Base-by-base conservation (phyloP, 2,888 invertebrate species). In the Diploptera punctata region DNA sequence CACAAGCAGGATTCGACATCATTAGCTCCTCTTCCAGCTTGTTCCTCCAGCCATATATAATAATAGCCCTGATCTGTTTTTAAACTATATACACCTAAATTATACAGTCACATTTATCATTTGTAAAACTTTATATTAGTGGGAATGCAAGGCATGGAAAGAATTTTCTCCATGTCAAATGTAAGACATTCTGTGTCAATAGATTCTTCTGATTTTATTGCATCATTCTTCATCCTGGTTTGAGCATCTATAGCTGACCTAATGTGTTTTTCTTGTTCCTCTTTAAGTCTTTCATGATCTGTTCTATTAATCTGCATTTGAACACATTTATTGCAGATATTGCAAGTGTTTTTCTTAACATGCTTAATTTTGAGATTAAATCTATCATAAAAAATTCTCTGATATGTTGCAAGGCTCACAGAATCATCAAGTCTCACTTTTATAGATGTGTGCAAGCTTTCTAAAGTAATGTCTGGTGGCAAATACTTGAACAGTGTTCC, bases 121-220 rank as follows among this genome's bases (percentile, higher is more conserved):
- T 79, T 79, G 71, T 79, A 79, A 69, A 75, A 78, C 13, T 78
- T 68, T n/a, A 78, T 73, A 67, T 75, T 76, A 10, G 77, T 78
- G 7, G 78, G 77, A 24, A 79, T 78, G 2, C 75, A 49, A 49
- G 77, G 77, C 18, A 77, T 71, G 33, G 77, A 75, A 29, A 79
- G 69, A 5, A 77, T 77, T 75, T 79, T 77, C 62, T 78, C 69
- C 60, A 79, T 62, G 75, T 79, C 77, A 70, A 76, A 78, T 10
- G 18, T 29, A 10, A 62, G 16, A 65, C 49, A 49, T 49, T 49
- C 49, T 49, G 49, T 49, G n/a, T 49, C 49, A 49, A 49, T 18
- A 49, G n/a, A 49, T n/a, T 49, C 49, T n/a, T 49, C n/a, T 49
- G 7, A 7, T 49, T 49, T 49, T 49, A 49, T 13, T n/a, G n/a